Percentiles rank a stretch among this genome's conserved stretches.
Conservation (phyloP, 2,113 vertebrate species). For the Scatophagus argus region DNA sequence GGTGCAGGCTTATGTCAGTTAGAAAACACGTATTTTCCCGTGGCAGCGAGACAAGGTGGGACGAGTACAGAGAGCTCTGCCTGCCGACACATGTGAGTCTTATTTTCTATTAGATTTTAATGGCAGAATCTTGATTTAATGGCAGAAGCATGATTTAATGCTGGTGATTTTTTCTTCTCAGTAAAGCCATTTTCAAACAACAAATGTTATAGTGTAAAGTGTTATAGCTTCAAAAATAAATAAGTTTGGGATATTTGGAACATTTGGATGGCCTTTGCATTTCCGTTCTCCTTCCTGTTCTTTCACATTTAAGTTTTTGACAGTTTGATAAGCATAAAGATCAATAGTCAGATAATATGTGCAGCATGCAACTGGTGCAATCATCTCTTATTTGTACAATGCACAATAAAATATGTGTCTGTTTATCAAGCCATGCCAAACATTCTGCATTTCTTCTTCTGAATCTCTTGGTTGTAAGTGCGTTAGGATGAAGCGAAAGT, state of each 20-base stretch:
- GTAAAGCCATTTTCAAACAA: background rate
- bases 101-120: background rate
- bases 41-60: conserved; percentile 28
- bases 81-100: conserved; percentile 56
- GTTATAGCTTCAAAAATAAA: background rate
- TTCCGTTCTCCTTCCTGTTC: background rate
- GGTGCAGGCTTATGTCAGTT: conserved; percentile 25
- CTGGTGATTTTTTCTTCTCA: background rate
- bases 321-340: background rate
- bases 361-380: background rate
- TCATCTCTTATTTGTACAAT: background rate
- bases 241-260: background rate
- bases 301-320: background rate
- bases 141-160: too few relatives aligned
- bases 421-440: background rate
- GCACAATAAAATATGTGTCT: background rate
- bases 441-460: background rate
- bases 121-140: background rate
- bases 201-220: background rate
- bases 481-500: conserved; percentile 19
- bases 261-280: background rate
- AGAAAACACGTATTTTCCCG: conserved; percentile 32
- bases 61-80: conserved; percentile 29
- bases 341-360: background rate
- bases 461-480: background rate